Evolutionary conservation across 2,797 vertebrate species (phyloP).

Genomic region (Lemur catta): DNA sequence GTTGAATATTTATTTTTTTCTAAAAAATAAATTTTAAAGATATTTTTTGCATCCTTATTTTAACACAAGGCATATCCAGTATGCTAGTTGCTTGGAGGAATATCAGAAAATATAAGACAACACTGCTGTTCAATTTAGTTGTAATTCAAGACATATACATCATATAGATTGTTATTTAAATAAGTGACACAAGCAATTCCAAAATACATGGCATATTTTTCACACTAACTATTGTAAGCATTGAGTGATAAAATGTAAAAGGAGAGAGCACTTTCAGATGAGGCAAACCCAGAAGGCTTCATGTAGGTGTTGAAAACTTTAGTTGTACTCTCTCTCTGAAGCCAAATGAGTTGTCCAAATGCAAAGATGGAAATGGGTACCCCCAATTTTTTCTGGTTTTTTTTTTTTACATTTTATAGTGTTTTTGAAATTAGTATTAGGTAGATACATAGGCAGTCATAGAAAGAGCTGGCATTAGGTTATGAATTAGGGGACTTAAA

Average conservation of each 20-base stretch:
- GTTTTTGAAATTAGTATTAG: not conserved
- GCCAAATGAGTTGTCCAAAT: not conserved
- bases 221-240: not conserved
- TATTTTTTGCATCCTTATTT: not conserved
- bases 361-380: not conserved
- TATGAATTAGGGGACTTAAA: no score
- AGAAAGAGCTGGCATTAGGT: not conserved
- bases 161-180: not conserved
- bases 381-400: not conserved
- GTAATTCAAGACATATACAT: not conserved
- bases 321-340: not conserved
- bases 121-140: not conserved
- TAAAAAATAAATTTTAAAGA: not conserved
- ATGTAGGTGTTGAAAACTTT: not conserved
- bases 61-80: not conserved
- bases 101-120: slow-evolving; percentile 6
- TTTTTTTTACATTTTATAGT: not conserved
- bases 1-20: not conserved
- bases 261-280: not conserved
- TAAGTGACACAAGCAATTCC: not conserved
- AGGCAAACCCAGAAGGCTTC: not conserved
- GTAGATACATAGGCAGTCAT: not conserved
- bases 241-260: not conserved
- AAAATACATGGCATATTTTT: not conserved
- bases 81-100: not conserved